phyloP scores from a whole-genome alignment of 2,113 vertebrate species.

The Raja brachyura region DNA sequence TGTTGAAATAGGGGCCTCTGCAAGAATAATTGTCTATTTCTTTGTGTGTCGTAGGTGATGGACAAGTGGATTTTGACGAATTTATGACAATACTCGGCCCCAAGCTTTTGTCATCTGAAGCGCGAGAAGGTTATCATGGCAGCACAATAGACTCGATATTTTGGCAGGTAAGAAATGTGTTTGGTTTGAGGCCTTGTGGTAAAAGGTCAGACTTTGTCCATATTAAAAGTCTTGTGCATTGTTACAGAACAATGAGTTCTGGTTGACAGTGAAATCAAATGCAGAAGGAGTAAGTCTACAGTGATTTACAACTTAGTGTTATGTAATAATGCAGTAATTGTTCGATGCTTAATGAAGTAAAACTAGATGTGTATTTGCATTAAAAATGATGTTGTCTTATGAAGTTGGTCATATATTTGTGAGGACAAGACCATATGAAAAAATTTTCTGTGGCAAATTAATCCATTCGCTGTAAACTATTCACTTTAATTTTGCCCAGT shows the following conservation, averaged over 20 bases:
- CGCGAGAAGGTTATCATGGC: constrained; percentile 86
- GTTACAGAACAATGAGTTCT: not conserved
- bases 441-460: not conserved
- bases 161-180: constrained; percentile 76
- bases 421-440: not conserved
- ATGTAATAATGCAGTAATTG: not conserved
- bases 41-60: constrained; percentile 69
- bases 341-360: not conserved
- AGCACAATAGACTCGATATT: constrained; percentile 97
- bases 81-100: constrained; percentile 98
- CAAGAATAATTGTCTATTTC: not conserved
- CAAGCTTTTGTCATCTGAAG: constrained; percentile 88
- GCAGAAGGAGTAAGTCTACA: not conserved
- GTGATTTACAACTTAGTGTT: not conserved
- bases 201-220: not conserved
- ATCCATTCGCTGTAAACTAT: not conserved
- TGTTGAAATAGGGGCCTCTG: not conserved
- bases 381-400: not conserved
- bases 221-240: not conserved
- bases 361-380: not conserved
- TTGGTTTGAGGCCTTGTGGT: not conserved
- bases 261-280: not conserved
- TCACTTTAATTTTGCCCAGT: not conserved
- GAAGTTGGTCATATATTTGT: not conserved
- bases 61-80: constrained; percentile 94